Conservation (phyloP, 2,888 invertebrate species). For the Drosophila nr. fundita region DNA sequence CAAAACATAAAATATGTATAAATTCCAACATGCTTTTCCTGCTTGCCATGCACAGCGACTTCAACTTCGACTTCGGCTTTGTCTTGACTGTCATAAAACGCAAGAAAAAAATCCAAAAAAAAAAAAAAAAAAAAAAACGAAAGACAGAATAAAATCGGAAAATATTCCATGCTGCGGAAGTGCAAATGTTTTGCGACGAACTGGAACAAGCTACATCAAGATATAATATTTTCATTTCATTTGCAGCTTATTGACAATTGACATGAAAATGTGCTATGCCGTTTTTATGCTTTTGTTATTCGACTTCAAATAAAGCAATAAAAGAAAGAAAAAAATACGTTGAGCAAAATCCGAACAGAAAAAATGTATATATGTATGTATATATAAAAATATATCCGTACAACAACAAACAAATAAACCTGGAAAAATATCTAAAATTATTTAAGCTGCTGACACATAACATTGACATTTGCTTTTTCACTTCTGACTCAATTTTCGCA, state of each 20-base stretch:
- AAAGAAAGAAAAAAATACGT: conserved; percentile 40
- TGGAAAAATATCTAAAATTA: conserved; percentile 43
- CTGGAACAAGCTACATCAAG: conserved; percentile 35
- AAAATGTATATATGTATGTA: conserved; percentile 2
- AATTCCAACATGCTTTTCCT: conserved; percentile 67
- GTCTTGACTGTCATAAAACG: conserved; percentile 66
- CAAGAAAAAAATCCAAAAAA: conserved; percentile 17
- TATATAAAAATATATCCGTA: neutral
- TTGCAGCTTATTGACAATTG: conserved; percentile 83
- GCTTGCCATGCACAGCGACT: conserved; percentile 3
- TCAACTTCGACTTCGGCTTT: conserved; percentile 18
- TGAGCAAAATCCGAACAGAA: conserved; percentile 38
- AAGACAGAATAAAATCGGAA: conserved; percentile 1
- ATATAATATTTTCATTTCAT: conserved; percentile 80
- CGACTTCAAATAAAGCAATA: conserved; percentile 76
- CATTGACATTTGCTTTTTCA: conserved; percentile 48
- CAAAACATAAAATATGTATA: conserved; percentile 79
- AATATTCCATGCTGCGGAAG: conserved; percentile 44
- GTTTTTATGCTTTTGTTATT: conserved; percentile 75
- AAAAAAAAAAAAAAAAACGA: conserved; percentile 9
- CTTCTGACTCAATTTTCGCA: conserved; percentile 26
- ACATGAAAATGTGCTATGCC: conserved; percentile 71
- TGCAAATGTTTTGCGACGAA: conserved; percentile 59
- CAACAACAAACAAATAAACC: conserved; percentile 28
- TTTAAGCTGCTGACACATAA: conserved; percentile 56